Evolutionary conservation across 2,888 invertebrate species (phyloP).

Genomic region (Boloria euphrosyne): DNA sequence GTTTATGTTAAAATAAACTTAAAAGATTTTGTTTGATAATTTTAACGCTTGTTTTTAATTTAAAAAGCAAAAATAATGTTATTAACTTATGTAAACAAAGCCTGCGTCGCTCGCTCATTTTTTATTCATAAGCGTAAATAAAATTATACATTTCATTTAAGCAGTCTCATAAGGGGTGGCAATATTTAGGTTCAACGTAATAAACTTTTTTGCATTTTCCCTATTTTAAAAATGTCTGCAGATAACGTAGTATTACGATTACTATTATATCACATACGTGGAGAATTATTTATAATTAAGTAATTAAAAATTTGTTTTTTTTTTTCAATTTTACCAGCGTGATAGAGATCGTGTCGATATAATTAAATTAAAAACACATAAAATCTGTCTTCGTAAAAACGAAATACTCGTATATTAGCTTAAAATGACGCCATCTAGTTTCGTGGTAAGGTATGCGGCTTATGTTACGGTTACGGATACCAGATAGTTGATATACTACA

Average conservation of each 20-base stretch:
- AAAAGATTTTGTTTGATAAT: constrained; percentile 5
- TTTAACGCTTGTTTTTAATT: constrained; percentile 16
- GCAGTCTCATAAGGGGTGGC: constrained; percentile 13
- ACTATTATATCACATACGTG: not conserved
- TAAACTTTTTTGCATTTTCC: not conserved
- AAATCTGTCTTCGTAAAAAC: too few species aligned
- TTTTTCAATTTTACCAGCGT: constrained; percentile 5
- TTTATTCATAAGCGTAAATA: constrained; percentile 37
- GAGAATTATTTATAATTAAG: too few species aligned
- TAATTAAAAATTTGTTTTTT: too few species aligned
- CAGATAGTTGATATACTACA: too few species aligned
- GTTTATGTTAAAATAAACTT: not conserved
- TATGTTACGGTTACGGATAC: too few species aligned
- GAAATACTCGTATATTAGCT: too few species aligned
- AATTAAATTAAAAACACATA: too few species aligned
- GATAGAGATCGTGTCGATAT: too few species aligned
- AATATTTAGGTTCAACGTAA: constrained; percentile 11
- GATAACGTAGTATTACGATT: constrained; percentile 14
- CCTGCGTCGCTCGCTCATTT: constrained; percentile 24
- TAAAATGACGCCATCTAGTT: too few species aligned
- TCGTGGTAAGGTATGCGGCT: too few species aligned
- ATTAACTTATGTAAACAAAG: constrained; percentile 18
- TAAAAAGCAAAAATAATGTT: constrained; percentile 22
- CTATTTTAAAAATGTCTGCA: not conserved
- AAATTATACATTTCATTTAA: constrained; percentile 32